Evolutionary conservation across 2,888 invertebrate genomes (phyloP), one percentile per base, ranked within the genome.

Genomic region (Ichneumoninae sp.): DNA sequence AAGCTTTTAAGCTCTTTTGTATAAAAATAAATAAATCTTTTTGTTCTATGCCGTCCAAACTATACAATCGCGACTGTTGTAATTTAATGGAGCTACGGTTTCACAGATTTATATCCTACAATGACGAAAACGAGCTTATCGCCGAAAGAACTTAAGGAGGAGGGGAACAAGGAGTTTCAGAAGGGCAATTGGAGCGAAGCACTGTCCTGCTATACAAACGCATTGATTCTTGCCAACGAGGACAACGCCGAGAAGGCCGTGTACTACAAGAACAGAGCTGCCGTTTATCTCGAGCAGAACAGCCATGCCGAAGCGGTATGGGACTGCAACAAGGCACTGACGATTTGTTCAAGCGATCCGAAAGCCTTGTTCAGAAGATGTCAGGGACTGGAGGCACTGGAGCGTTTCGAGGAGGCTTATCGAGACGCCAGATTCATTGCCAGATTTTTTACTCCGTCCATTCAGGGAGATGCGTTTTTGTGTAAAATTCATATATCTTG

Each of bases 351-450:
- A 0, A 97, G 96, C 90, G 99, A 99, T 94, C 97, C 98, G 0
- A 99, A 99, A 93, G 97, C 99, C 0, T 93, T 99, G 72, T 99
- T 97, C 93, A 95, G 99, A 47, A 95, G 99, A 77, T 97, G 98
- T 50, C 98, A 98, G 94, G 99, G 99, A 0, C 95, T 97, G 81
- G 99, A 99, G 93, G 95, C 95, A 4, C 92, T 98, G 79, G 96
- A 96, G 89, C 96, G 97, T 84, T 96, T 95, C 90, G 98, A 98
- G 92, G 98, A 99, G 92, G 98, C 99, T 0, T 99, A 99, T 92
- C 95, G 97, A 89, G 99, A 99, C 95, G 99, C 98, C 0, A 96
- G 97, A 76, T 96, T 96, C 69, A 95, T 99, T 74, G 96, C 98
- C 87, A n/a, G n/a, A n/a, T n/a, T n/a, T n/a, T n/a, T n/a, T n/a